Conservation (phyloP, 2,888 invertebrate species). For the Drosophila picticornis region DNA sequence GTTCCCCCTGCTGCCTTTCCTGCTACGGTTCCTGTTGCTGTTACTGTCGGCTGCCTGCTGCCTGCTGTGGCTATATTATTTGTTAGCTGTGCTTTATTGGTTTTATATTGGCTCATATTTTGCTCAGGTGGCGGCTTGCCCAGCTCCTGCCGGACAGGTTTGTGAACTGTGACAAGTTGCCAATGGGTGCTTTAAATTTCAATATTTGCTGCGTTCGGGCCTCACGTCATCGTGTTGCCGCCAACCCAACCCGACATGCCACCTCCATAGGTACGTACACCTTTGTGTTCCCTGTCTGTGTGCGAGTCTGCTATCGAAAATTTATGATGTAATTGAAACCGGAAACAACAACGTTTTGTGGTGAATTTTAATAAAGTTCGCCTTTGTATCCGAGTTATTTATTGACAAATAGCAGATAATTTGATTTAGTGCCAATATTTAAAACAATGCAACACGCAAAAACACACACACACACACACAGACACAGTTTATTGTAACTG, state of each 20-base stretch:
- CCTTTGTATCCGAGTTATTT: conserved; percentile 73
- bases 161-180: conserved; percentile 78
- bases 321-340: conserved; percentile 80
- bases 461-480: conserved; percentile 6
- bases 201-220: conserved; percentile 63
- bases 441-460: conserved; percentile 59
- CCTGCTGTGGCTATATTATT: conserved; percentile 21
- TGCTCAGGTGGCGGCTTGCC: conserved; percentile 48
- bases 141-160: conserved; percentile 55
- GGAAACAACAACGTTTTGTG: conserved; percentile 79
- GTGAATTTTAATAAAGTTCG: conserved; percentile 79
- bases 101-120: conserved; percentile 80
- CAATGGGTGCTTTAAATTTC: conserved; percentile 78
- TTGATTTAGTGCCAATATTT: conserved; percentile 78
- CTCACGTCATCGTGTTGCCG: conserved; percentile 58
- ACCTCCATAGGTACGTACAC: background rate
- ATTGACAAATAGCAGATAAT: conserved; percentile 79
- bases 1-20: background rate
- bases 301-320: conserved; percentile 64
- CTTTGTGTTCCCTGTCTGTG: conserved; percentile 38
- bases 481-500: background rate
- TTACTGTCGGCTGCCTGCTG: conserved; percentile 11
- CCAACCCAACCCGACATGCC: background rate
- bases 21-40: conserved; percentile 9
- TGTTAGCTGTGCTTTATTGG: conserved; percentile 66